A percentile compares a stretch with the other conserved stretches of the same genome.
Conservation (phyloP, 1,140 invertebrate genomes). For the Sminthurides bifidus region DNA sequence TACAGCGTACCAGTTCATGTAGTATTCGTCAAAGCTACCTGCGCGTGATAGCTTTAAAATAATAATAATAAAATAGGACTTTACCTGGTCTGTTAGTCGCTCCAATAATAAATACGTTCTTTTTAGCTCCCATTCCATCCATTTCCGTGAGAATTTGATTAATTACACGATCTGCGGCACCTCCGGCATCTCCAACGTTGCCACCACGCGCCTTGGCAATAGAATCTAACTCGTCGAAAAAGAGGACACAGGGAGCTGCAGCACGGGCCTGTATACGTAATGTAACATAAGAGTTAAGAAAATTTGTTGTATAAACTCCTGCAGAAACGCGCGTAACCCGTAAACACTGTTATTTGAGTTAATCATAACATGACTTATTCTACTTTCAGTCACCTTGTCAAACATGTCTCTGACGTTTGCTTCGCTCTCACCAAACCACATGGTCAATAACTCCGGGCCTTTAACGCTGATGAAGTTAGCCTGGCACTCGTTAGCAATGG, state of each 20-base stretch:
- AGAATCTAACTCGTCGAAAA: slow-evolving; percentile 99
- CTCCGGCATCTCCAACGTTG: slow-evolving; percentile 91
- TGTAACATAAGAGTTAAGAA: slow-evolving; percentile 13
- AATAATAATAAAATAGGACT: background rate
- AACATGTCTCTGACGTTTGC: slow-evolving; percentile 99
- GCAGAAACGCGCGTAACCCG: too few relatives aligned
- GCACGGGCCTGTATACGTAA: slow-evolving; percentile 64
- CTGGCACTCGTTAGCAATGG: slow-evolving; percentile 99
- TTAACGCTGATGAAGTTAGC: slow-evolving; percentile 99
- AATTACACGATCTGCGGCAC: slow-evolving; percentile 97
- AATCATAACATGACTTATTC: background rate
- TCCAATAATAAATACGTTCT: slow-evolving; percentile 99
- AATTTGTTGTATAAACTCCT: too few relatives aligned
- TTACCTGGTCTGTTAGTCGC: slow-evolving; percentile 69
- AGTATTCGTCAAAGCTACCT: slow-evolving; percentile 7
- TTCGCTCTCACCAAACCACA: slow-evolving; percentile 99
- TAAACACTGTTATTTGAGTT: too few relatives aligned
- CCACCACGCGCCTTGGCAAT: slow-evolving; percentile 98
- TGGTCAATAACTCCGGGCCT: slow-evolving; percentile 95
- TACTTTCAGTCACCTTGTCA: slow-evolving; percentile 65
- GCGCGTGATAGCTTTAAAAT: too few relatives aligned
- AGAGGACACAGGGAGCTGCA: slow-evolving; percentile 97
- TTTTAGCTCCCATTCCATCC: slow-evolving; percentile 99
- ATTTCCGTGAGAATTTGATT: slow-evolving; percentile 99
- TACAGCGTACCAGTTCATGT: slow-evolving; percentile 32